Percentiles rank a stretch among this genome's conserved stretches.
Conservation (phyloP, 1,140 invertebrate species). For the Camponotus vicinus region DNA sequence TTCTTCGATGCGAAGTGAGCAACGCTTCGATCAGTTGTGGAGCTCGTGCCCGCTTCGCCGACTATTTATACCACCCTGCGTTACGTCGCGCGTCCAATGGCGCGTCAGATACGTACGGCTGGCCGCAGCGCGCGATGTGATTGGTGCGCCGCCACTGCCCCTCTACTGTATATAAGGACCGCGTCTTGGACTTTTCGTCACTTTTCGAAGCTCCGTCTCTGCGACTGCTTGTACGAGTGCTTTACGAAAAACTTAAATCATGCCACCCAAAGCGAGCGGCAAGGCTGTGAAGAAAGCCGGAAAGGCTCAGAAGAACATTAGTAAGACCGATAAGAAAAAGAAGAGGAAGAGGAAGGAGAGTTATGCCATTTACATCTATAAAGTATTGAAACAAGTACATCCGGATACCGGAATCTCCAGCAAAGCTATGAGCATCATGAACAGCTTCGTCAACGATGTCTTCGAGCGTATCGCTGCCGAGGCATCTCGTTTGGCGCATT, state of each 20-base stretch:
- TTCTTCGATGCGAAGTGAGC: neutral
- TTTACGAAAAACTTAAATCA: constrained; percentile 40
- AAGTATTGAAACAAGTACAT: constrained; percentile 90
- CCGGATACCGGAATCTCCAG: constrained; percentile 87
- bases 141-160: neutral
- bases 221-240: neutral
- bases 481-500: constrained; percentile 85
- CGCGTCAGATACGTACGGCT: neutral
- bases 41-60: neutral
- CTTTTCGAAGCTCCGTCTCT: constrained; percentile 6
- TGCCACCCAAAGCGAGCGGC: constrained; percentile 85
- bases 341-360: constrained; percentile 89
- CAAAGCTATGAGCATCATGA: constrained; percentile 90
- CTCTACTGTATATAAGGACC: constrained; percentile 4
- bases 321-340: constrained; percentile 87
- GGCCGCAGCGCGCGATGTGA: neutral
- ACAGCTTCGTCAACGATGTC: constrained; percentile 88
- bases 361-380: constrained; percentile 91
- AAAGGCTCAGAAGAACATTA: constrained; percentile 87
- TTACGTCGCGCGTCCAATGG: constrained; percentile 21
- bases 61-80: neutral
- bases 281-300: constrained; percentile 87
- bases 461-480: constrained; percentile 89
- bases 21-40: neutral
- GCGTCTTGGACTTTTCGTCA: neutral